Conservation (phyloP, 2,888 invertebrate genomes). For the Stenotaenia linearis region DNA sequence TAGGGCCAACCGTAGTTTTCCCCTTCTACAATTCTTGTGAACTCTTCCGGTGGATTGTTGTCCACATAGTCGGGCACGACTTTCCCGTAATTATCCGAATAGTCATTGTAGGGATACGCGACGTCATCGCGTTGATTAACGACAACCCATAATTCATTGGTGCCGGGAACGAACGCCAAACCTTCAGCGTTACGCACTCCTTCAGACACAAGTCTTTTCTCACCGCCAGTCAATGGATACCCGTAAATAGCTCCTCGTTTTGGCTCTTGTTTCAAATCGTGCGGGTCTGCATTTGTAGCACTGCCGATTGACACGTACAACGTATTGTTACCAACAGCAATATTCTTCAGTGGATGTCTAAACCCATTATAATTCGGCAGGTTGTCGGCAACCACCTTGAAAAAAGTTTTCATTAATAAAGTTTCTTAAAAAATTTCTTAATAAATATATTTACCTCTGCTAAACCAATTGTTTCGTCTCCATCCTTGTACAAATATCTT, state of each 20-base stretch:
- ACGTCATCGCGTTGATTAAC: constrained; percentile 26
- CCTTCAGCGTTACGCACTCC: constrained; percentile 29
- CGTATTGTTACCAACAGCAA: not conserved
- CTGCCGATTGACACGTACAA: constrained; percentile 28
- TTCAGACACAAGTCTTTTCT: not conserved
- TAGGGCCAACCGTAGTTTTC: constrained; percentile 26
- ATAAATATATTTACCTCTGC: not conserved
- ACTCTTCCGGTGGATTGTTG: constrained; percentile 24
- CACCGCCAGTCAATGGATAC: not conserved
- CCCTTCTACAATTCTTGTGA: not conserved
- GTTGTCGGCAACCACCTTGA: not conserved
- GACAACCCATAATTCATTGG: constrained; percentile 18
- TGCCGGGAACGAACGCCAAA: constrained; percentile 15
- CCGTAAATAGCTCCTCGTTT: constrained; percentile 26
- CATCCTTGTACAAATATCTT: not conserved
- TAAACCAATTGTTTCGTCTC: not conserved
- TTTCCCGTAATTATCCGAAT: constrained; percentile 8
- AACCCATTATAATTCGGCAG: not conserved
- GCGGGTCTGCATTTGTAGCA: constrained; percentile 12
- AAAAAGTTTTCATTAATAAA: no score
- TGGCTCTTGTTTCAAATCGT: not conserved
- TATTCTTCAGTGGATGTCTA: constrained; percentile 26
- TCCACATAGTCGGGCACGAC: constrained; percentile 12
- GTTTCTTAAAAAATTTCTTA: no score
- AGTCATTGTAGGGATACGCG: constrained; percentile 6